Evolutionary conservation across 2,888 invertebrate genomes (phyloP), one percentile per base, ranked within the genome.

Genomic region (Entomobrya multifasciata): DNA sequence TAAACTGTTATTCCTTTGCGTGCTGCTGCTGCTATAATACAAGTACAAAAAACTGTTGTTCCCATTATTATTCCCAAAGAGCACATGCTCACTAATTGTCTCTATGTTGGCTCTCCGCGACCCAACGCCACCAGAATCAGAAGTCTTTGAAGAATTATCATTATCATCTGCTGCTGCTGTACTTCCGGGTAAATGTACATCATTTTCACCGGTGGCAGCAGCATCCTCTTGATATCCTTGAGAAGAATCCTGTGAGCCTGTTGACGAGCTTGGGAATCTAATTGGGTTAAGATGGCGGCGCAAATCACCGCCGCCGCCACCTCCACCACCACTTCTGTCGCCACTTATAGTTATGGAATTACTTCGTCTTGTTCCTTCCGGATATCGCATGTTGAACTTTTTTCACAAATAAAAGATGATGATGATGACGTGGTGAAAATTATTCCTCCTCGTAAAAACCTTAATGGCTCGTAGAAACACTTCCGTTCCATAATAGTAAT

Each of bases 1-100:
- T 20, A 20, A 67, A 67, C 5, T 72, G 10, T 41, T 47, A 17
- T 36, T 36, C 36, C 27, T 17, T 17, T 82, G 36, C 6, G n/a
- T 60, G n/a, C 44, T 81, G 47, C 78, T 78, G 36, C 76, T 65
- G 49, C 83, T 83, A 67, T 83, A 83, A 55, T 83, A 83, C 76
- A 83, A 77, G 36, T 83, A 83, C n/a, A 83, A 25, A 41, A 83
- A 83, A 76, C 83, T 62, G 44, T 83, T 83, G 22, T 76, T 76
- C 76, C 83, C 83, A 83, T 83, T 76, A 83, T 83, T 77, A 83
- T 83, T 83, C 25, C 60, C 76, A 47, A 83, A 83, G 76, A 83
- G 83, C 67, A 83, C 83, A 67, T 83, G 83, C 76, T 83, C 83
- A 83, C 83, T 83, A 13, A 83, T 76, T 5, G 83, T 83, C n/a